Base-by-base conservation (phyloP, 2,888 invertebrate genomes). In the Sinohyriopsis cumingii region DNA sequence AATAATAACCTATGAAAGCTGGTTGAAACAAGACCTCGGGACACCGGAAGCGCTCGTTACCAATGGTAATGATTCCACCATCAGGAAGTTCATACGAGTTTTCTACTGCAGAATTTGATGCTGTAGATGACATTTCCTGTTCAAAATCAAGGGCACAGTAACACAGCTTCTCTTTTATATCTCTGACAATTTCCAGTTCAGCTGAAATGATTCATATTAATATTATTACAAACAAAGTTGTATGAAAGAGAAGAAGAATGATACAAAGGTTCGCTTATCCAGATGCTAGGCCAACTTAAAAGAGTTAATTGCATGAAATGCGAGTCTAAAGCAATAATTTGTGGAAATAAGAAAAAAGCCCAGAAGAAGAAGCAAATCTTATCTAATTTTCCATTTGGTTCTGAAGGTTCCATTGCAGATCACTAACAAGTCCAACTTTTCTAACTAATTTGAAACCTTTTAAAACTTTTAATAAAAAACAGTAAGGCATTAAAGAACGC, bases 21-120 rank as follows among this genome's bases (percentile, higher is more conserved):
- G 89, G 87, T 76, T 87, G 87, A 76, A 87, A 87, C 66, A 87
- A 72, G 33, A 84, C 79, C 73, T 87, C 87, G 22, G 85, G 83
- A 65, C 84, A 82, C 53, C 86, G 72, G 81, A 87, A 87, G 45
- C 87, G 73, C 76, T 87, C 87, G 75, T 88, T 87, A 7, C 88
- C 88, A 67, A 88, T 83, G 54, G 86, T 88, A 75, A 89, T 88
- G 19, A 88, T 82, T 70, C 86, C 82, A 56, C 88, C 88, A 69
- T 88, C 88, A 22, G 88, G 88, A 19, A 89, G 78, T 76, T 88
- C 87, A 75, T 89, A 89, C 64, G 82, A 82, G 76, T 88, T 88
- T 72, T 88, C 86, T 20, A 83, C 71, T n/a, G 22, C n/a, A 33
- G 84, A 84, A n/a, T 80, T 80, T 20, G 73, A 77, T 28, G 84